phyloP scores from a whole-genome alignment of 2,797 vertebrate genomes.

The Argya squamiceps region DNA sequence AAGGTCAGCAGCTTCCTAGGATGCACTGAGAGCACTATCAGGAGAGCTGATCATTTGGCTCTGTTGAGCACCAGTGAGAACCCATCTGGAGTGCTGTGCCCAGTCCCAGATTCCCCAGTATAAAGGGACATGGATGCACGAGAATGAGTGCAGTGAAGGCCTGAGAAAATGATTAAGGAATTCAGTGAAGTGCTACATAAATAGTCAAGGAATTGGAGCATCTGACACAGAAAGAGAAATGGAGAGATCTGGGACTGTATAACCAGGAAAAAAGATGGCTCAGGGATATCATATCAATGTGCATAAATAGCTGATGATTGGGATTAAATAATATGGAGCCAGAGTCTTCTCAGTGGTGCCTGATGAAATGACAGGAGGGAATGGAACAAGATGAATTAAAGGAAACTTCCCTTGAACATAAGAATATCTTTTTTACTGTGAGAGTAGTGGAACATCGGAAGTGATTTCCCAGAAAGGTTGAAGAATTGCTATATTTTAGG shows the following conservation, averaged over 20 bases:
- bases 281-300: neutral
- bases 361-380: neutral
- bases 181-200: neutral
- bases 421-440: neutral
- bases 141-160: neutral
- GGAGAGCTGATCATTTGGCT: neutral
- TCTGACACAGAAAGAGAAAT: neutral
- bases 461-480: neutral
- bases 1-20: neutral
- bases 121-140: neutral
- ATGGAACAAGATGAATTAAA: neutral
- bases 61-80: neutral
- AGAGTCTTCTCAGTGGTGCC: neutral
- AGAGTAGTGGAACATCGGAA: neutral
- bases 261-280: neutral
- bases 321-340: neutral
- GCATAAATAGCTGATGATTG: neutral
- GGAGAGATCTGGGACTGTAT: neutral
- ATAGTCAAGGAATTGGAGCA: neutral
- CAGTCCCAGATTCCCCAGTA: neutral
- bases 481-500: neutral
- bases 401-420: neutral
- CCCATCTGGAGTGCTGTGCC: neutral
- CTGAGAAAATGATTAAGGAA: neutral
- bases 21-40: neutral